Evolutionary conservation across 2,113 vertebrate genomes (phyloP), one percentile per base, ranked within the genome.

Genomic region (Lynx canadensis): DNA sequence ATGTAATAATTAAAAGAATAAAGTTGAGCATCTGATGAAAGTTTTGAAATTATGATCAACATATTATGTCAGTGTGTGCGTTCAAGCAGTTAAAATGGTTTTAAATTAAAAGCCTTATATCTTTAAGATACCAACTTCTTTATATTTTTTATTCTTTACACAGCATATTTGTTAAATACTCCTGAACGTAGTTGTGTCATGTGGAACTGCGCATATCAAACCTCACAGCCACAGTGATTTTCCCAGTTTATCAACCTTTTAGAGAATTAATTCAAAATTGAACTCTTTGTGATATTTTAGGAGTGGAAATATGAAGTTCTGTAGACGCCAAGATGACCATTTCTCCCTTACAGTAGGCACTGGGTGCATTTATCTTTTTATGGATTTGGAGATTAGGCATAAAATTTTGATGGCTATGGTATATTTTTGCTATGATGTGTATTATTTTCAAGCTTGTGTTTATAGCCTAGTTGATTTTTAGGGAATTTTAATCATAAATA

Each of bases 61-160:
- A 79, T 79, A 76, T 88, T 69, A 69, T 82, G 15, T 88, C 29
- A 38, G 18, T 65, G 21, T 66, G 1, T 68, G 57, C 41, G 25
- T 92, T 85, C n/a, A 13, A 80, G 4, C 55, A 71, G 25, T 86
- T 68, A 60, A 79, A 76, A 80, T 19, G 16, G 63, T 60, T 74
- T 41, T n/a, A 94, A 96, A 85, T 94, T 76, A 89, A 97, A 95
- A 76, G 2, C 7, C 38, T 78, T 31, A 31, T 78, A 78, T 48
- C 41, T 85, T 89, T 81, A 92, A 93, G 23, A 80, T 73, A 27
- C 29, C 10, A 91, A 19, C 25, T 50, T 12, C 4, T 89, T 86
- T 55, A 29, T 76, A 60, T 90, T 88, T 91, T 13, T 25, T 60
- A 65, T 48, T 82, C 82, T 52, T 92, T 79, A 55, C 25, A 76